Evolutionary conservation across 1,140 invertebrate species (phyloP).

Genomic region (Cheumatopsyche charites): DNA sequence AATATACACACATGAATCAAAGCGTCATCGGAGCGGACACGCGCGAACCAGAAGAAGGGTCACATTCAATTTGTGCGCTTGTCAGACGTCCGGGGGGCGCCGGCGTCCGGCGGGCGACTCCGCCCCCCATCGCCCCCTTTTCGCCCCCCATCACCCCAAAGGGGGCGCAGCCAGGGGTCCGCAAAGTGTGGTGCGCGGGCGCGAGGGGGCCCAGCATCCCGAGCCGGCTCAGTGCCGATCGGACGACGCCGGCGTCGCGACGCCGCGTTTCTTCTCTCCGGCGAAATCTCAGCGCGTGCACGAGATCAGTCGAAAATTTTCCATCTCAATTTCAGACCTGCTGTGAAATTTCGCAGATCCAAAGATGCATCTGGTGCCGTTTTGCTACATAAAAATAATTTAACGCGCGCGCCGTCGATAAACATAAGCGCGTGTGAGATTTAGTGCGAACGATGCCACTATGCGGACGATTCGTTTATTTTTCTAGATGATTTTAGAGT

Average conservation of each 20-base stretch:
- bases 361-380: constrained; percentile 5
- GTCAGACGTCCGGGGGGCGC: constrained; percentile 9
- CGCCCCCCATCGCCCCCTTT: no score
- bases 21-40: constrained; percentile 3
- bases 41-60: neutral
- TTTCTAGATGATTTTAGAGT: constrained; percentile 25
- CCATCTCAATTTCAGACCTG: constrained; percentile 17
- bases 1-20: neutral
- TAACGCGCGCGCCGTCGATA: neutral
- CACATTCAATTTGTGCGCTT: constrained; percentile 15
- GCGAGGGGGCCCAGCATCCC: constrained; percentile 45
- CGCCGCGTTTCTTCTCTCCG: constrained; percentile 33
- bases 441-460: neutral
- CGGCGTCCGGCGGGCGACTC: neutral
- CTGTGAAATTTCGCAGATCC: neutral
- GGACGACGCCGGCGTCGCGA: constrained; percentile 45
- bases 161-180: neutral
- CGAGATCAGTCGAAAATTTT: constrained; percentile 32
- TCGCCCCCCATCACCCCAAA: no score
- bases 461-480: constrained; percentile 1
- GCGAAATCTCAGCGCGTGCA: constrained; percentile 28
- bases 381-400: constrained; percentile 18
- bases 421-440: neutral
- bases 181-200: constrained; percentile 43
- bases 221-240: constrained; percentile 56